Evolutionary conservation across 2,888 invertebrate genomes (phyloP), one percentile per base, ranked within the genome.

Genomic region (Drosophila anceps): DNA sequence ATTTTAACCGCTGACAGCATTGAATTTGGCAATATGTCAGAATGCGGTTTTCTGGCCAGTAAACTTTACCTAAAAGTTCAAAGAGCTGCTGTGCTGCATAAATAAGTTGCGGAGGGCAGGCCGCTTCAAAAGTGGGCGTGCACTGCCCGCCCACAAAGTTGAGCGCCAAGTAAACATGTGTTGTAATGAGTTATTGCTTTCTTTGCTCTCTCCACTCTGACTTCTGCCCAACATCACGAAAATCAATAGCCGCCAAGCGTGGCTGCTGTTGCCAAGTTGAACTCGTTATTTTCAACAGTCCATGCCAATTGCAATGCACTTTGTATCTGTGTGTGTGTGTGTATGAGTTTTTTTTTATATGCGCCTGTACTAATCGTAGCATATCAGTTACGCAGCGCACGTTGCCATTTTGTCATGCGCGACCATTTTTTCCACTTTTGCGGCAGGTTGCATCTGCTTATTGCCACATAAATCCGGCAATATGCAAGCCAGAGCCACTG

Each of bases 1-100:
- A 13, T 27, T 24, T 27, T 10, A 12, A 37, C 71, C 73, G 58
- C 73, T 82, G 67, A 69, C 71, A 81, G 62, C 81, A 75, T 76
- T 73, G 77, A 82, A 77, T 81, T 78, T 88, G 87, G 81, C 86
- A 84, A 88, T 88, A 86, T 88, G 86, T 88, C 88, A 88, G 81
- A 73, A 72, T 86, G 86, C 87, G 88, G 86, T 77, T 77, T 84
- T 76, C 65, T 79, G 76, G 73, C 81, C 74, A 74, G 69, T 65
- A 82, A 79, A 81, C 73, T 81, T 83, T 80, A 74, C 72, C 73
- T 74, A 73, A 86, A 86, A 86, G 84, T 86, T 85, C 78, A 83
- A 85, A 84, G 88, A 73, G 88, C 67, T 85, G 76, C 80, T 62
- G 81, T 67, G 88, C 73, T 79, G 79, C 87, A 84, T 87, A 77